phyloP scores from a whole-genome alignment of 2,113 vertebrate species.

The Dolichallabes microphthalmus region DNA sequence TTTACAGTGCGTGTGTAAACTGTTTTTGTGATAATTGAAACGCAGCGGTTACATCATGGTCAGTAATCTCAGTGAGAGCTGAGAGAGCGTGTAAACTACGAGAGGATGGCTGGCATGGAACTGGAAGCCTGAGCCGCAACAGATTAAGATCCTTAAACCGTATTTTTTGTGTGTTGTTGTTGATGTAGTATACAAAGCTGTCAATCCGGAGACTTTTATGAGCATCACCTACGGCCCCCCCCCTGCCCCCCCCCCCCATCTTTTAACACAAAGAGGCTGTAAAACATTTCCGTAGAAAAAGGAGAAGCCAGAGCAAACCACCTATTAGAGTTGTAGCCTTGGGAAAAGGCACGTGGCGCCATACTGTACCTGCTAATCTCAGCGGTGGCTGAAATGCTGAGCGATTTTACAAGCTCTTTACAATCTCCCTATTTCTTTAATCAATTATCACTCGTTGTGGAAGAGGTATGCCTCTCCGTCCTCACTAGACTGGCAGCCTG shows the following conservation, averaged over 20 bases:
- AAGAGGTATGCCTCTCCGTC: slow-evolving; percentile 28
- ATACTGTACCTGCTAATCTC: slow-evolving; percentile 56
- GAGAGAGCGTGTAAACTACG: slow-evolving; percentile 68
- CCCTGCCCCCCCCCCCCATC: slow-evolving; percentile 45
- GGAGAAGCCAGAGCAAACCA: slow-evolving; percentile 62
- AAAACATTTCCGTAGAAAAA: slow-evolving; percentile 54
- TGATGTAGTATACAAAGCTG: slow-evolving; percentile 62
- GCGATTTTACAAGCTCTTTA: slow-evolving; percentile 53
- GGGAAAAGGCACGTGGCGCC: slow-evolving; percentile 65
- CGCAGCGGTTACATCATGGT: slow-evolving; percentile 76
- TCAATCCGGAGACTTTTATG: slow-evolving; percentile 68
- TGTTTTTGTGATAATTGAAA: slow-evolving; percentile 70
- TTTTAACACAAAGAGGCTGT: slow-evolving; percentile 70
- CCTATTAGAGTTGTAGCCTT: slow-evolving; percentile 61
- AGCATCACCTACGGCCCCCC: slow-evolving; percentile 64
- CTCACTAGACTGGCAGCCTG: background rate
- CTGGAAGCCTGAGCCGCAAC: slow-evolving; percentile 34
- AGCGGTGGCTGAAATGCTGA: slow-evolving; percentile 42
- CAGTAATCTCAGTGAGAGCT: slow-evolving; percentile 69
- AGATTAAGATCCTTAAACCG: background rate
- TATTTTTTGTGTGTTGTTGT: slow-evolving; percentile 28
- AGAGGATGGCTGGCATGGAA: slow-evolving; percentile 69
- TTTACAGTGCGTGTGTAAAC: slow-evolving; percentile 34
- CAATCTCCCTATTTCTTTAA: slow-evolving; percentile 48
- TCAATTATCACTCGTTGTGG: slow-evolving; percentile 45